Evolutionary conservation across 2,797 vertebrate genomes (phyloP), one percentile per base, ranked within the genome.

Genomic region (Hoplostethus atlanticus): DNA sequence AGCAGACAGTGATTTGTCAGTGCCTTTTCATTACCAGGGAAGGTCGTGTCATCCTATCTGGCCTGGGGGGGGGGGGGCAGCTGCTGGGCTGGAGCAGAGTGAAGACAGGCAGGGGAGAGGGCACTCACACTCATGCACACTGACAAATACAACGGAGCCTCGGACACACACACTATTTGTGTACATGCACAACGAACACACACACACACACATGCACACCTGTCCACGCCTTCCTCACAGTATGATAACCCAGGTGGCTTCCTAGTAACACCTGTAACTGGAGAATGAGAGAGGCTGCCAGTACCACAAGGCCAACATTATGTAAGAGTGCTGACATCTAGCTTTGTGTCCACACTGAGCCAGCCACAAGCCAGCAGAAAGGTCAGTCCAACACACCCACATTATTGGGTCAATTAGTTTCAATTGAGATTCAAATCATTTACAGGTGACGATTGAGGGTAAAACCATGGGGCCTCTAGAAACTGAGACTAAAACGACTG

Each of bases 1-100:
- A 84, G 83, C 86, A 89, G 87, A 91, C 86, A 91, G 84, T 87
- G 87, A 91, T 92, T 92, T 88, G 87, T 92, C 90, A 86, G 81
- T 88, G 89, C 76, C 90, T 91, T 92, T 90, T 92, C 92, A 93
- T 93, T 91, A 87, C 70, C 74, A 71, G 84, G 74, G 84, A 92
- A 91, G 91, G 92, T 94, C 91, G 77, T 85, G 89, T 92, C 91
- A 91, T 76, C 87, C 91, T 87, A 88, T 92, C 92, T 92, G 79
- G 77, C 84, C 92, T 72, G 79, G 83, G 85, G 79, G 87, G 87
- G 79, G 83, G 85, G 80, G 87, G 87, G 86, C 91, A 92, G 91
- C 89, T 91, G 91, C 85, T 89, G 87, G 83, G 84, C 80, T 17
- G 7, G 76, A 81, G 84, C 71, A 69, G 74, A 81, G 38, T 8